Base-by-base conservation (phyloP, 1,140 invertebrate genomes). In the Ceratina japonica region DNA sequence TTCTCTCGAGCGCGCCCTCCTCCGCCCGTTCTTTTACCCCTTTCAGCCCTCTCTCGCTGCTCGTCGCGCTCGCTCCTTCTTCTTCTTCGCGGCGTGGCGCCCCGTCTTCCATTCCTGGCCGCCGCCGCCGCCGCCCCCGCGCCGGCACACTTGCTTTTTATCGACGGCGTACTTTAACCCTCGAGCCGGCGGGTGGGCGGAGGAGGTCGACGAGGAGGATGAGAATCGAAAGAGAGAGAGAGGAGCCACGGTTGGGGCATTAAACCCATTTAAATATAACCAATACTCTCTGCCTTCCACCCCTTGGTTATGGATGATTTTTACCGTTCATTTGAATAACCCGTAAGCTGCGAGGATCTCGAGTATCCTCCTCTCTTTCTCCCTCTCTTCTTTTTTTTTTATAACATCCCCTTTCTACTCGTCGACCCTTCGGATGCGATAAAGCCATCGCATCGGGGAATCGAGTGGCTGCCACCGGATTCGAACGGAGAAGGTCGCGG, bases 241-340 rank as follows among this genome's bases (percentile, higher is more conserved):
- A 66, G 65, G 72, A 56, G 80, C 79, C 79, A 75, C 72, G 78
- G 83, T 74, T 64, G 81, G 87, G 83, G 85, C 85, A 86, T 88
- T 89, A 90, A 89, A 88, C 88, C 88, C 87, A 89, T 90, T 90
- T 89, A 89, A 90, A 90, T 90, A 90, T 90, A 86, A 83, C 83
- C 88, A 86, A 89, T 87, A 86, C 74, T 77, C 59, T 69, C 71
- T n/a, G 79, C 74, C 70, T 84, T 87, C 88, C 75, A 84, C 82
- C 82, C 37, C 80, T 81, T 66, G 68, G 85, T 88, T 86, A 89
- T 86, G 83, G 75, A 90, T 87, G 90, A 90, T 89, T 91, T 91
- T 91, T 87, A 86, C 84, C 87, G 88, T 90, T 91, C 86, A 91
- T 90, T 91, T 88, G 88, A 90, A 90, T 89, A 90, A 89, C 87